Evolutionary conservation across 2,888 invertebrate genomes (phyloP).

Genomic region (Dryomyza anilis): DNA sequence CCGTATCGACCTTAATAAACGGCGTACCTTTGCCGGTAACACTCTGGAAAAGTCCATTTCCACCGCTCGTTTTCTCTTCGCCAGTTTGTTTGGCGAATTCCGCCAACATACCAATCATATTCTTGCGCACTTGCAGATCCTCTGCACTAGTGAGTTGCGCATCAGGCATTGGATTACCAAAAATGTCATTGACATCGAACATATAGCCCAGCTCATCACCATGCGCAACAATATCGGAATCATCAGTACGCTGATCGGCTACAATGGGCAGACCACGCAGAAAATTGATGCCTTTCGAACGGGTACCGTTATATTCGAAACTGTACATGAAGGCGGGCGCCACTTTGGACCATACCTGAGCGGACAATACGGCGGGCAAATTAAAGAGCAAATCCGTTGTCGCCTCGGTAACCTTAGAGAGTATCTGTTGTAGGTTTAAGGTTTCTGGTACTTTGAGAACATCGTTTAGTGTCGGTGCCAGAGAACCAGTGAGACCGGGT

Average conservation of each 20-base stretch:
- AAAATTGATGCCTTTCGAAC: constrained; percentile 67
- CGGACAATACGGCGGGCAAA: constrained; percentile 75
- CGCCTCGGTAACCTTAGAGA: constrained; percentile 54
- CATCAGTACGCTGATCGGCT: constrained; percentile 40
- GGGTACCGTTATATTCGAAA: constrained; percentile 73
- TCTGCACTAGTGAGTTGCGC: constrained; percentile 61
- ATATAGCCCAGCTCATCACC: constrained; percentile 76
- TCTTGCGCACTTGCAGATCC: constrained; percentile 70
- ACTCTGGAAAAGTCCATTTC: constrained; percentile 51
- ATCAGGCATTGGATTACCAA: constrained; percentile 65
- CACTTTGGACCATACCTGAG: constrained; percentile 71
- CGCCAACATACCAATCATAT: constrained; percentile 70
- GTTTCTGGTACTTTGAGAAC: constrained; percentile 52
- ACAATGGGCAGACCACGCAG: constrained; percentile 71
- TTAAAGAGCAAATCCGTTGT: constrained; percentile 78
- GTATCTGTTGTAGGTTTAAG: constrained; percentile 48
- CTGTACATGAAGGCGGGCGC: constrained; percentile 74
- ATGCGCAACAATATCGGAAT: constrained; percentile 63
- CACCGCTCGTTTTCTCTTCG: constrained; percentile 17
- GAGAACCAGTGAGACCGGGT: constrained; percentile 45
- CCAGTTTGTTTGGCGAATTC: constrained; percentile 67
- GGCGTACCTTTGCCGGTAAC: constrained; percentile 61
- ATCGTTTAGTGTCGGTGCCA: constrained; percentile 51
- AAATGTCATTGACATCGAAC: constrained; percentile 70
- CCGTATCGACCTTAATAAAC: constrained; percentile 65